A percentile compares a stretch with the other conserved stretches of the same genome.
These are phyloP conservation scores for Drosophila fungiperda DNA, from an alignment of 2,888 invertebrate genomes.

Conservation along the genomic window DNA sequence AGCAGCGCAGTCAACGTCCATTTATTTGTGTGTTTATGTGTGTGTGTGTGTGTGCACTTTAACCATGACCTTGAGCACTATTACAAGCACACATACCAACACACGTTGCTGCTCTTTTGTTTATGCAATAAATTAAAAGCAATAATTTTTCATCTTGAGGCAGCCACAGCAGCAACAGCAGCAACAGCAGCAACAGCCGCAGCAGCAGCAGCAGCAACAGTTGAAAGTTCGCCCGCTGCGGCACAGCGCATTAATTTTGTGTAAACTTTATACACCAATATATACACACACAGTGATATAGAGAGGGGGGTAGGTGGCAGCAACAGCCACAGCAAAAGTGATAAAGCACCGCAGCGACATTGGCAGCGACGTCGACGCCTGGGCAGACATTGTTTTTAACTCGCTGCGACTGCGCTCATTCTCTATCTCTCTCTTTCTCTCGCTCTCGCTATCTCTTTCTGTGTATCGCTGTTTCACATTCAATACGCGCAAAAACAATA, in stretches of 20 bases:
- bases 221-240: slow-evolving; percentile 81
- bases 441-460: neutral
- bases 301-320: slow-evolving; percentile 2
- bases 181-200: slow-evolving; percentile 58
- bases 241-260: slow-evolving; percentile 80
- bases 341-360: slow-evolving; percentile 78
- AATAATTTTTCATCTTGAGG: slow-evolving; percentile 84
- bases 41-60: slow-evolving; percentile 58
- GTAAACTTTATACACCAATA: slow-evolving; percentile 70
- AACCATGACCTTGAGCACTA: slow-evolving; percentile 77
- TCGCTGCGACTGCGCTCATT: slow-evolving; percentile 71
- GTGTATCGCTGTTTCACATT: neutral
- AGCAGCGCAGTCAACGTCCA: slow-evolving; percentile 60
- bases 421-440: slow-evolving; percentile 17
- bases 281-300: slow-evolving; percentile 25
- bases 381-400: slow-evolving; percentile 77
- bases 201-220: slow-evolving; percentile 68
- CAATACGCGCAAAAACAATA: slow-evolving; percentile 70
- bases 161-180: slow-evolving; percentile 56
- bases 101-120: slow-evolving; percentile 62
- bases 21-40: slow-evolving; percentile 34
- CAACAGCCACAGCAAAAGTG: slow-evolving; percentile 59
- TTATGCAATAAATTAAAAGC: slow-evolving; percentile 84
- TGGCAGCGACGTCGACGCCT: slow-evolving; percentile 56
- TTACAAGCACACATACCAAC: slow-evolving; percentile 53